These are phyloP conservation scores for Polydrusus tereticollis DNA, from an alignment of 2,888 invertebrate genomes.

Conservation along the genomic window DNA sequence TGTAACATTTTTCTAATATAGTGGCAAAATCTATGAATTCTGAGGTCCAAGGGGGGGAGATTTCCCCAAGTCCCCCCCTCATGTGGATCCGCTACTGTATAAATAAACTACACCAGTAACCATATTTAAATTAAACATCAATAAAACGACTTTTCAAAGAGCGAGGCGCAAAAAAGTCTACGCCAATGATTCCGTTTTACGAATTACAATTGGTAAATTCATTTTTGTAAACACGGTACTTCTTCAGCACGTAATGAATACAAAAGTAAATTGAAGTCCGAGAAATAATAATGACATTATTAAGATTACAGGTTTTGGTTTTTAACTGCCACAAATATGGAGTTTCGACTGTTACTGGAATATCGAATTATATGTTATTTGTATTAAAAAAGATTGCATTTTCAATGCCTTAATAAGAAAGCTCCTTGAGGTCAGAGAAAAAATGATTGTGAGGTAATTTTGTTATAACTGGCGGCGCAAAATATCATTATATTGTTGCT, in stretches of 20 bases:
- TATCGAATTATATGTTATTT: neutral
- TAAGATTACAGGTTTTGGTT: neutral
- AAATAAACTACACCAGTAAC: no score
- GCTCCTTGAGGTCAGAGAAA: neutral
- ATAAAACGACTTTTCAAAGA: no score
- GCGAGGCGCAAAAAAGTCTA: neutral
- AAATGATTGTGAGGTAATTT: neutral
- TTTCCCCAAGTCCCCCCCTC: no score
- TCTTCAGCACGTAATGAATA: neutral
- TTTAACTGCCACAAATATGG: neutral
- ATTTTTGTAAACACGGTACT: neutral
- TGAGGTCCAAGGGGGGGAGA: no score
- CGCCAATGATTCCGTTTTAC: neutral
- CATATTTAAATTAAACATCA: no score
- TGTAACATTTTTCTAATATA: no score
- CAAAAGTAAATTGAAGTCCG: slow-evolving; percentile 3
- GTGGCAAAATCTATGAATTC: no score
- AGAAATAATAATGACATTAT: slow-evolving; percentile 8
- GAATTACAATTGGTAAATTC: neutral
- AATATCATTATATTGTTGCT: no score
- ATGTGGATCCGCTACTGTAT: no score
- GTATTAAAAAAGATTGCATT: neutral
- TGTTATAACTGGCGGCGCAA: no score
- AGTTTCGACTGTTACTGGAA: neutral
- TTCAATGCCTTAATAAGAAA: neutral